Percentiles rank a stretch among this genome's conserved stretches.
Conservation (phyloP, 2,888 invertebrate species). For the Ditula angustiorana region DNA sequence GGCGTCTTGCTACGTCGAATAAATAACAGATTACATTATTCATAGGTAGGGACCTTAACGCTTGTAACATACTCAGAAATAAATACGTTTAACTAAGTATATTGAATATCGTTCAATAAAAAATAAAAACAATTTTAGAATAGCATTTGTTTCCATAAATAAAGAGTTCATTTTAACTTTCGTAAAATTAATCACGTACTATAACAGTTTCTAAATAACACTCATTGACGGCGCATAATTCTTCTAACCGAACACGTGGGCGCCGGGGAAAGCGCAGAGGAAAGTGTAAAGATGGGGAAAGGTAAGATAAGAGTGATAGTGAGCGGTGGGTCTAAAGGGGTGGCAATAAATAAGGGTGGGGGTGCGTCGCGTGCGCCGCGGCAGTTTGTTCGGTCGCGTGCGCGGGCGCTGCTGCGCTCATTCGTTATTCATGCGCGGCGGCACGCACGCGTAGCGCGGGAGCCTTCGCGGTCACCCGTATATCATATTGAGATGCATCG, state of each 20-base stretch:
- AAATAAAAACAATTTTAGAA: not conserved
- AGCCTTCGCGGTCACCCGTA: constrained; percentile 46
- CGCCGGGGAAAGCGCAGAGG: constrained; percentile 42
- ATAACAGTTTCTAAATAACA: constrained; percentile 10
- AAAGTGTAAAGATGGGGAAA: constrained; percentile 55
- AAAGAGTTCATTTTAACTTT: constrained; percentile 1
- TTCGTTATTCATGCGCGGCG: constrained; percentile 80
- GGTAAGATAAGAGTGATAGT: constrained; percentile 74
- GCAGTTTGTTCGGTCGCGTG: constrained; percentile 79
- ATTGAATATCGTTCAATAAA: not conserved
- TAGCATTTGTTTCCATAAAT: not conserved
- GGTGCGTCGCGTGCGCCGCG: constrained; percentile 64
- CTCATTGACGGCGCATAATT: constrained; percentile 13
- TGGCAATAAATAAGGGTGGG: constrained; percentile 74
- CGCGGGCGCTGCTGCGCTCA: constrained; percentile 74
- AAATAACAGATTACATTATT: not conserved
- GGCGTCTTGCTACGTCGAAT: constrained; percentile 9
- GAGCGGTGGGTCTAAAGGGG: constrained; percentile 50
- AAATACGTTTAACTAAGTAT: no score
- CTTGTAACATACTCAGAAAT: no score
- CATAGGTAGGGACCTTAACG: not conserved
- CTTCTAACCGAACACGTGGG: constrained; percentile 45
- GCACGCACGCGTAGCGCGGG: constrained; percentile 62
- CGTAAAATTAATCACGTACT: not conserved
- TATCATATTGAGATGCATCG: constrained; percentile 29